Conservation (phyloP, 2,888 invertebrate species). For the Crioceris asparagi region DNA sequence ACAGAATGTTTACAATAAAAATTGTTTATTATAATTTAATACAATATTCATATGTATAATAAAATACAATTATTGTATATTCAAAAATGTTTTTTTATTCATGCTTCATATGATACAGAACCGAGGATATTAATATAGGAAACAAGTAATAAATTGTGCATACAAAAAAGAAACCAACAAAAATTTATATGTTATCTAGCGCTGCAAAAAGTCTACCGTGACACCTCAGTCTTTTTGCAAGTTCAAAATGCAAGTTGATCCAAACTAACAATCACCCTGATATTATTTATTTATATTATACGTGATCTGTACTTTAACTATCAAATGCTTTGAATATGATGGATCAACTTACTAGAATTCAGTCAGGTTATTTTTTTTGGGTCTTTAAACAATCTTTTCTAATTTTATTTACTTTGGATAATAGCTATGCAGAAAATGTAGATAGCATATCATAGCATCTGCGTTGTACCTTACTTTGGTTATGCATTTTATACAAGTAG, state of each 20-base stretch:
- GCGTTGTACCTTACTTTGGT: too few relatives aligned
- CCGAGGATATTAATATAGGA: slow-evolving; percentile 5
- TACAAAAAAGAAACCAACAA: slow-evolving; percentile 9
- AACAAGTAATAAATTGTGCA: neutral
- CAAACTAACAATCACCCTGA: too few relatives aligned
- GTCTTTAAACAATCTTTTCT: neutral
- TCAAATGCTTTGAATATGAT: too few relatives aligned
- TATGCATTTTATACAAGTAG: too few relatives aligned
- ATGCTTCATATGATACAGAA: neutral
- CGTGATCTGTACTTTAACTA: too few relatives aligned
- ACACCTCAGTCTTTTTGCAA: slow-evolving; percentile 29
- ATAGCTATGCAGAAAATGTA: too few relatives aligned
- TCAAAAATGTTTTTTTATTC: neutral
- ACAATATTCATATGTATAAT: slow-evolving; percentile 26
- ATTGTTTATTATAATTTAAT: slow-evolving; percentile 20
- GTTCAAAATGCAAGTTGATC: slow-evolving; percentile 14
- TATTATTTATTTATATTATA: too few relatives aligned
- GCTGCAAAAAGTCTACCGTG: slow-evolving; percentile 28
- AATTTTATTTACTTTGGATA: too few relatives aligned
- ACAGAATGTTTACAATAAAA: slow-evolving; percentile 6
- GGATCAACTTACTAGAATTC: too few relatives aligned
- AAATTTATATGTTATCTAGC: slow-evolving; percentile 12
- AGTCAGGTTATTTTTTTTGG: too few relatives aligned
- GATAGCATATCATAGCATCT: too few relatives aligned
- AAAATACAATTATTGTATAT: slow-evolving; percentile 21